These are phyloP conservation scores for Dinomys branickii DNA, from an alignment of 2,113 vertebrate species.

Conservation along the genomic window DNA sequence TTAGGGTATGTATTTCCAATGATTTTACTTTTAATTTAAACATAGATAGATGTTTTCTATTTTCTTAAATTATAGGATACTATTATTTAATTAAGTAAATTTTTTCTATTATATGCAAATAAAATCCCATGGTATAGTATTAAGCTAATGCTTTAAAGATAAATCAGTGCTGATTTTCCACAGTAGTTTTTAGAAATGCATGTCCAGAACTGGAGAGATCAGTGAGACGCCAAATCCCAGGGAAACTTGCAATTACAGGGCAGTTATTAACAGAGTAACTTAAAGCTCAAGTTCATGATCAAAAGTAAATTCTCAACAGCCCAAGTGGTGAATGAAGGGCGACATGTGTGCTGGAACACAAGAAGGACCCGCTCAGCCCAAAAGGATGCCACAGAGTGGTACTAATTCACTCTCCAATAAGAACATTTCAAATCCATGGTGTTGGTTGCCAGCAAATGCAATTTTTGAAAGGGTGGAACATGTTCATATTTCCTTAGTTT, in stretches of 20 bases:
- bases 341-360: conserved; percentile 62
- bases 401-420: conserved; percentile 53
- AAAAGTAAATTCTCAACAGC: conserved; percentile 67
- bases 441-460: conserved; percentile 82
- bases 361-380: conserved; percentile 52
- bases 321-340: conserved; percentile 63
- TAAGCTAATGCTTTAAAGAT: background rate
- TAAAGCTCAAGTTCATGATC: conserved; percentile 61
- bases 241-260: background rate
- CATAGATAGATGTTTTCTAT: background rate
- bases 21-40: conserved; percentile 20
- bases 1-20: background rate
- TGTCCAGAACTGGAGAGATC: background rate
- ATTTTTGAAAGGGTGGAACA: conserved; percentile 85
- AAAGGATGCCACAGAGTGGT: conserved; percentile 66
- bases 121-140: background rate
- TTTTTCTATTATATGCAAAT: conserved; percentile 1
- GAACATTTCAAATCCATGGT: conserved; percentile 66
- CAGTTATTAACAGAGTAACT: conserved; percentile 53
- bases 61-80: background rate
- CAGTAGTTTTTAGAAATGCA: background rate
- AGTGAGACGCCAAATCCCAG: background rate
- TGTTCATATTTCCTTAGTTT: conserved; percentile 86
- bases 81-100: background rate
- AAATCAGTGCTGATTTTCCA: conserved; percentile 31